phyloP scores from a whole-genome alignment of 2,113 vertebrate species.

The Syrmaticus mikado region DNA sequence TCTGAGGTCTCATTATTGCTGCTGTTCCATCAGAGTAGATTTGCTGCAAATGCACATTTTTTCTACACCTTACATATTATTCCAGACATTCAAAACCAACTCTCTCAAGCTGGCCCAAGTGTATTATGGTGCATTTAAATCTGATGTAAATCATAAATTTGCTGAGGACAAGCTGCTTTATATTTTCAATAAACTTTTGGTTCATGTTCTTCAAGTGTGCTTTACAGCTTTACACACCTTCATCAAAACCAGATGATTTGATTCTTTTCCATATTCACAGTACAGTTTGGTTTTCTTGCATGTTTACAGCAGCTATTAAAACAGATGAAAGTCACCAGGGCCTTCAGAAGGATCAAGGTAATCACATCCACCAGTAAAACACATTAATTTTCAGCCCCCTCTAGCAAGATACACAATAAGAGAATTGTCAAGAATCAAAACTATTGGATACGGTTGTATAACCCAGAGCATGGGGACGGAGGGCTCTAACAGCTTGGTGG shows the following conservation, averaged over 20 bases:
- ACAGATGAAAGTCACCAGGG: slow-evolving; percentile 39
- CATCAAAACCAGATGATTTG: slow-evolving; percentile 56
- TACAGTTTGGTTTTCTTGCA: not conserved
- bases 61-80: slow-evolving; percentile 21
- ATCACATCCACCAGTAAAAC: slow-evolving; percentile 27
- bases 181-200: slow-evolving; percentile 53
- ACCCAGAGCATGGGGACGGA: not conserved
- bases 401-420: not conserved
- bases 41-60: slow-evolving; percentile 13
- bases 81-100: not conserved
- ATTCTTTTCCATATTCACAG: slow-evolving; percentile 36
- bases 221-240: slow-evolving; percentile 49
- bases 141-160: slow-evolving; percentile 43
- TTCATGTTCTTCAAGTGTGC: slow-evolving; percentile 33
- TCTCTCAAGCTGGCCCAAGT: slow-evolving; percentile 34
- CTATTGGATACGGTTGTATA: not conserved
- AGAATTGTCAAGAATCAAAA: slow-evolving; percentile 3
- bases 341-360: not conserved
- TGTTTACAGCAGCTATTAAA: slow-evolving; percentile 60
- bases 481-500: not conserved
- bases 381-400: slow-evolving; percentile 35
- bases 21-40: slow-evolving; percentile 16
- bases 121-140: slow-evolving; percentile 32
- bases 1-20: slow-evolving; percentile 10
- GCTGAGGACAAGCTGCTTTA: slow-evolving; percentile 42